Evolutionary conservation across 2,797 vertebrate species (phyloP).

Genomic region (Eleutherodactylus coqui): DNA sequence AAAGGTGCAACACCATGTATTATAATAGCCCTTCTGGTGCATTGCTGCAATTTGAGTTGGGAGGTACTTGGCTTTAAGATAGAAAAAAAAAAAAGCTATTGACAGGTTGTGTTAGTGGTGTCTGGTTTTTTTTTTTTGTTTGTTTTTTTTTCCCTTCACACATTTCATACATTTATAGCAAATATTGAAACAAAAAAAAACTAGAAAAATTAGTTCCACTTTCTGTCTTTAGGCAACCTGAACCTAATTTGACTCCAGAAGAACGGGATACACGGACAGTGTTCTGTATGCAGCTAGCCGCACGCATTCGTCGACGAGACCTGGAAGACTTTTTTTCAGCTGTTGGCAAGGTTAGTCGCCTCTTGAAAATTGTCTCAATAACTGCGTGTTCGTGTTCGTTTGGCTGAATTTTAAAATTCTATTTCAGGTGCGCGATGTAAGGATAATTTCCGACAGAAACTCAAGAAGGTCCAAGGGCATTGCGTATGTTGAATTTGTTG

Average conservation of each 20-base stretch:
- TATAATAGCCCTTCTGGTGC: not conserved
- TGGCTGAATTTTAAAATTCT: not conserved
- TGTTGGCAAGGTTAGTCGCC: constrained; percentile 69
- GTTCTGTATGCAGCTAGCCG: constrained; percentile 74
- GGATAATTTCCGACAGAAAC: constrained; percentile 73
- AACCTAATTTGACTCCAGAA: constrained; percentile 68
- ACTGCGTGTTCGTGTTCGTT: not conserved
- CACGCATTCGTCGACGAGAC: constrained; percentile 69
- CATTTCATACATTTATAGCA: not conserved
- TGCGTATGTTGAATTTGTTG: constrained; percentile 73
- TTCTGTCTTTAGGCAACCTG: constrained; percentile 63
- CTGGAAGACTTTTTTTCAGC: constrained; percentile 73
- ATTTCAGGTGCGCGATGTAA: constrained; percentile 71
- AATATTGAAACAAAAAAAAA: not conserved
- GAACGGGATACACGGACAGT: constrained; percentile 71
- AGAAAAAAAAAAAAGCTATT: too few relatives aligned
- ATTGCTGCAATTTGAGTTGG: not conserved
- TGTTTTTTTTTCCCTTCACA: too few relatives aligned
- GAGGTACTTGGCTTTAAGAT: not conserved
- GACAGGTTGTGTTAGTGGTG: too few relatives aligned
- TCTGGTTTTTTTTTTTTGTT: too few relatives aligned
- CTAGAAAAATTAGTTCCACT: too few relatives aligned
- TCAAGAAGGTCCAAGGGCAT: constrained; percentile 72
- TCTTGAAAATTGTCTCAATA: not conserved
- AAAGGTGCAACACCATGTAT: not conserved